Evolutionary conservation across 92 coral and sea anemone genomes (phyloP).

Genomic region (Phenganax stokvisi): DNA sequence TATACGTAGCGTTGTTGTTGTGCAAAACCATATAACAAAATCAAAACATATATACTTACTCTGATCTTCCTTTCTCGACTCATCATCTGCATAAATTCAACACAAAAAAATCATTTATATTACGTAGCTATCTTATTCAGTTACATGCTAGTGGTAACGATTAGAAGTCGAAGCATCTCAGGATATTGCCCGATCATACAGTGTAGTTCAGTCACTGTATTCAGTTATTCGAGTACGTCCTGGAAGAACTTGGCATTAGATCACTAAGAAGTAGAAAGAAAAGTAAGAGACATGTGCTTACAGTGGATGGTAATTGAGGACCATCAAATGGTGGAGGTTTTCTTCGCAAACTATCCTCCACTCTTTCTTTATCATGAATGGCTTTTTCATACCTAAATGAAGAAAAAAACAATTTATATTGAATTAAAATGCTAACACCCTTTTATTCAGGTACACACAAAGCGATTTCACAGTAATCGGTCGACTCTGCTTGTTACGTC

Average conservation of each 20-base stretch:
- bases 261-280: background rate
- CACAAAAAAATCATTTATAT: background rate
- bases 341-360: slow-evolving; percentile 76
- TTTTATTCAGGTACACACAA: background rate
- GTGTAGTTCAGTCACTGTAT: background rate
- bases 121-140: background rate
- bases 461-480: background rate
- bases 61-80: slow-evolving; percentile 80
- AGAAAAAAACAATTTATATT: background rate
- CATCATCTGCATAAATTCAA: slow-evolving; percentile 68
- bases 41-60: slow-evolving; percentile 48
- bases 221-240: background rate
- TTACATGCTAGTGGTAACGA: background rate
- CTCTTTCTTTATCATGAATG: slow-evolving; percentile 60
- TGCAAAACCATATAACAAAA: background rate
- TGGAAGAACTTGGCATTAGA: background rate
- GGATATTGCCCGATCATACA: too few relatives aligned
- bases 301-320: slow-evolving; percentile 85
- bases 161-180: background rate
- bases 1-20: background rate
- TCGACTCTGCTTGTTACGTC: background rate
- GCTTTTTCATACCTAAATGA: slow-evolving; percentile 74
- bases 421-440: background rate
- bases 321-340: slow-evolving; percentile 75
- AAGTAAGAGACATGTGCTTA: background rate